Percentiles rank a stretch among this genome's conserved stretches.
Conservation (phyloP, 2,888 invertebrate genomes). For the Muscina levida region DNA sequence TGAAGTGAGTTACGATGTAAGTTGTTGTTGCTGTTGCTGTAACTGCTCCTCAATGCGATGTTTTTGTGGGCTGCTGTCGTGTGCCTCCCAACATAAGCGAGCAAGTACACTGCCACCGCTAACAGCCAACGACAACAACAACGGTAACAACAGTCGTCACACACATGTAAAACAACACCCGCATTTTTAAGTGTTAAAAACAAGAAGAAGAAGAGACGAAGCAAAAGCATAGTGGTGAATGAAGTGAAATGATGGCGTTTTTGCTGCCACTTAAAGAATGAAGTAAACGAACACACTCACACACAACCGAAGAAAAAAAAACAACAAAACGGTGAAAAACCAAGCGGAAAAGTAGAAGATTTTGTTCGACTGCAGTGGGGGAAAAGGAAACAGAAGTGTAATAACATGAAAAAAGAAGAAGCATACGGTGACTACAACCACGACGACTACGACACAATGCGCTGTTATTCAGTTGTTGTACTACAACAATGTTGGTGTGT, state of each 20-base stretch:
- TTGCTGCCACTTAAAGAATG: constrained; percentile 49
- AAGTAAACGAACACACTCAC: too few relatives aligned
- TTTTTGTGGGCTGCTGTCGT: neutral
- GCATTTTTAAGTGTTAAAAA: constrained; percentile 48
- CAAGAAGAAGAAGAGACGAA: neutral
- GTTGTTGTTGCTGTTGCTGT: constrained; percentile 4
- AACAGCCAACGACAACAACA: neutral
- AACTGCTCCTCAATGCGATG: too few relatives aligned
- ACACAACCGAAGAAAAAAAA: constrained; percentile 15
- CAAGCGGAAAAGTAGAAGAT: neutral
- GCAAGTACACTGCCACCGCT: neutral
- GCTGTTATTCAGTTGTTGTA: constrained; percentile 7
- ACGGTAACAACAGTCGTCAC: neutral
- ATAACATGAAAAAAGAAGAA: constrained; percentile 31
- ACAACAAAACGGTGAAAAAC: neutral
- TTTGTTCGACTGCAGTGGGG: neutral
- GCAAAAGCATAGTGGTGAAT: constrained; percentile 15
- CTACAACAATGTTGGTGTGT: neutral
- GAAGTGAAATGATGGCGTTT: constrained; percentile 44
- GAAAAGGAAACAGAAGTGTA: constrained; percentile 22
- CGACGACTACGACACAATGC: constrained; percentile 22
- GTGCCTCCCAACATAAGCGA: constrained; percentile 15
- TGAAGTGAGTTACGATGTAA: neutral
- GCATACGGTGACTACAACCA: too few relatives aligned
- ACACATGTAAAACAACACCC: constrained; percentile 53